Conservation (phyloP, 2,888 invertebrate genomes). For the Capitulum mitella region DNA sequence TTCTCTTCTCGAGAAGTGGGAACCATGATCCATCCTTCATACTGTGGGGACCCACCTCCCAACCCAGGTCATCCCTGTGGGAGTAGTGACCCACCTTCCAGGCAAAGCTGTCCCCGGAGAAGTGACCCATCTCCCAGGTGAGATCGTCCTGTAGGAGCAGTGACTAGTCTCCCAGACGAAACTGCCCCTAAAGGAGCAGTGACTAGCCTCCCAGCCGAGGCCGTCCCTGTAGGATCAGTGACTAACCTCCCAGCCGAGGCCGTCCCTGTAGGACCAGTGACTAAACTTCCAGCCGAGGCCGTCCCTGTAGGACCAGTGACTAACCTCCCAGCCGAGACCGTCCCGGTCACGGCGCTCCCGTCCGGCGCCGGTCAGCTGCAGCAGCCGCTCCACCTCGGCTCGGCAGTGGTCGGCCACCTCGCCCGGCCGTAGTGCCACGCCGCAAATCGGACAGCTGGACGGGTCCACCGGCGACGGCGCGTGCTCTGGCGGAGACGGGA, state of each 20-base stretch:
- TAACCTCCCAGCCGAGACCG: slow-evolving; percentile 5
- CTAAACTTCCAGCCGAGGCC: background rate
- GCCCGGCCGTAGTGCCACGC: slow-evolving; percentile 68
- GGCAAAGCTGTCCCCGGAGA: too few relatives aligned
- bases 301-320: background rate
- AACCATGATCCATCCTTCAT: too few relatives aligned
- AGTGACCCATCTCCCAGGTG: too few relatives aligned
- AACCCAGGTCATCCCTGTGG: too few relatives aligned
- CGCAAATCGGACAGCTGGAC: slow-evolving; percentile 79
- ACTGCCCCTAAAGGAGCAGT: too few relatives aligned
- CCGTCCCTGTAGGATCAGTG: too few relatives aligned
- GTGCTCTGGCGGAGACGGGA: slow-evolving; percentile 43
- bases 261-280: background rate
- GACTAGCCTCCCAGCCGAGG: too few relatives aligned
- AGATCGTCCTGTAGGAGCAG: too few relatives aligned
- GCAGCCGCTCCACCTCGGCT: slow-evolving; percentile 66
- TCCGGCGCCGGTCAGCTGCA: slow-evolving; percentile 31
- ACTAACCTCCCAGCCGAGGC: slow-evolving; percentile 6
- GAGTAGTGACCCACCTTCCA: too few relatives aligned
- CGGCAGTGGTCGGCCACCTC: slow-evolving; percentile 73
- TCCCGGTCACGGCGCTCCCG: background rate
- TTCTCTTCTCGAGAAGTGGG: too few relatives aligned
- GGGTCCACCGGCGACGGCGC: slow-evolving; percentile 58
- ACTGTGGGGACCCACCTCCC: too few relatives aligned
- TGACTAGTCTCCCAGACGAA: too few relatives aligned